These are phyloP conservation scores for Mobula hypostoma DNA, from an alignment of 2,113 vertebrate species.

Conservation along the genomic window DNA sequence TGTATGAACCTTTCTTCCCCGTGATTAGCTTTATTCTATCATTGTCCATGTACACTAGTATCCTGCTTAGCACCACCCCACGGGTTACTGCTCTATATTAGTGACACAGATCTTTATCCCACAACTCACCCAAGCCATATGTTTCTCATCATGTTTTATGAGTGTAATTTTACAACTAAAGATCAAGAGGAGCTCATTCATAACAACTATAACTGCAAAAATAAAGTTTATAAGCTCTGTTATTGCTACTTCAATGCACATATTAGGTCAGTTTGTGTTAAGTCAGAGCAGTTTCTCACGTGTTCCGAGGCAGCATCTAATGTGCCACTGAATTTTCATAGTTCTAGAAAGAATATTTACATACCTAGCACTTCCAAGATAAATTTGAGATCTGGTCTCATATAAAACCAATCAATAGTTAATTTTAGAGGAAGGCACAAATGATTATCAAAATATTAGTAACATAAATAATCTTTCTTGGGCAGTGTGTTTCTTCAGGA, in stretches of 20 bases:
- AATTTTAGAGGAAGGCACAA: not conserved
- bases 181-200: too few relatives aligned
- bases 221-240: not conserved
- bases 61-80: too few relatives aligned
- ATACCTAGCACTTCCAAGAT: not conserved
- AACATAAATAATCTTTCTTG: not conserved
- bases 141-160: too few relatives aligned
- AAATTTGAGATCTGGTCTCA: not conserved
- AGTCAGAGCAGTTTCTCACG: not conserved
- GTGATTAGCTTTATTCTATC: too few relatives aligned
- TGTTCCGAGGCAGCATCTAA: too few relatives aligned
- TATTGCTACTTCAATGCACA: not conserved
- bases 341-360: not conserved
- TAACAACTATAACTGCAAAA: not conserved
- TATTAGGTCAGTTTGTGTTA: not conserved
- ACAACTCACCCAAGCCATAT: too few relatives aligned
- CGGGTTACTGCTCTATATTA: too few relatives aligned
- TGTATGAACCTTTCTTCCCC: too few relatives aligned
- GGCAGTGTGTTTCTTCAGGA: not conserved
- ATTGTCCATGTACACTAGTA: too few relatives aligned
- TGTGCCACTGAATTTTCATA: not conserved
- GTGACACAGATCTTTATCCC: too few relatives aligned
- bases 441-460: not conserved
- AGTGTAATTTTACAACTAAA: too few relatives aligned
- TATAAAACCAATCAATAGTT: not conserved